Evolutionary conservation across 2,797 vertebrate genomes (phyloP), one percentile per base, ranked within the genome.

Genomic region (Benthosema pterotum): DNA sequence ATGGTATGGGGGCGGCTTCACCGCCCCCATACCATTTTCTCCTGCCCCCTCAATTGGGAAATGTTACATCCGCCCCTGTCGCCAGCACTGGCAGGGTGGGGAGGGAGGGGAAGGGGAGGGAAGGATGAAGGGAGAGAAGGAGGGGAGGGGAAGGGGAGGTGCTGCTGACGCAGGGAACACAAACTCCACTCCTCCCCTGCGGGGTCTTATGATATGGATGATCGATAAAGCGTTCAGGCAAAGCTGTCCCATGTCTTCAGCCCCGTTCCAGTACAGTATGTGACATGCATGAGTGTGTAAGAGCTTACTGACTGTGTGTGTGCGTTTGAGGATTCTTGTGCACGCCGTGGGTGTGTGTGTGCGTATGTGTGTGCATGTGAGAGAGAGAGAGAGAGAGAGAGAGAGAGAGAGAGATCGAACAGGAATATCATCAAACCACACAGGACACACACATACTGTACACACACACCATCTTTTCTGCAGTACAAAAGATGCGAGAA

Each of bases 371-470:
- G 14, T 16, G 16, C 4, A 7, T 8, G 48, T 50, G 48, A 11
- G 48, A 15, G 12, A 0, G 48, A 5, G 28, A 0, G 28, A 5
- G 28, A 32, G 5, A 25, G 22, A 25, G 48, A 11, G 48, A 15
- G 12, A 0, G 48, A 5, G 28, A 0, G 28, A 5, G 28, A 32
- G 5, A 25, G 22, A 25, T n/a, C n/a, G n/a, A 22, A 25, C 22
- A 25, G 69, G 68, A 83, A 80, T 83, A 82, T 77, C 76, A 82
- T 77, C 76, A 75, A 83, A 76, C 74, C 17, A 74, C 82, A n/a
- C n/a, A n/a, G n/a, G n/a, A n/a, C n/a, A n/a, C n/a, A n/a, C n/a
- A n/a, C n/a, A n/a, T n/a, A n/a, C n/a, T n/a, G n/a, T n/a, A n/a
- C n/a, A n/a, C n/a, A n/a, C n/a, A 81, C 77, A 64, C 52, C 19